These are phyloP conservation scores for Cochlearius cochlearius DNA, from an alignment of 2,113 vertebrate species.

Conservation along the genomic window DNA sequence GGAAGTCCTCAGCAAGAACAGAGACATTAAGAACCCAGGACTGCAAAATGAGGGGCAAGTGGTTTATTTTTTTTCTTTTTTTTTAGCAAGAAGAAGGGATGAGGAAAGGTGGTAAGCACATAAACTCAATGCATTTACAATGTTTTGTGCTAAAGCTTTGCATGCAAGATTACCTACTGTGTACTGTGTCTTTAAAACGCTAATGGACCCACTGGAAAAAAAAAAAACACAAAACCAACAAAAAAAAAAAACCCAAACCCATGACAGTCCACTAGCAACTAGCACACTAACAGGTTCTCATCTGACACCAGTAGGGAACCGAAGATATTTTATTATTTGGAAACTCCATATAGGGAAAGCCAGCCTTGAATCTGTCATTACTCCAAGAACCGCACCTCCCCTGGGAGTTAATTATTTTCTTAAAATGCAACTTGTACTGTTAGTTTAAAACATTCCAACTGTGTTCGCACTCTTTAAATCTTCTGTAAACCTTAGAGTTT, in stretches of 20 bases:
- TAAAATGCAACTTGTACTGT: conserved; percentile 84
- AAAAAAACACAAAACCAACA: not conserved
- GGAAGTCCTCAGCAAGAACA: not conserved
- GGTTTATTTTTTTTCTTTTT: not conserved
- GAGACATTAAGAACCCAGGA: not conserved
- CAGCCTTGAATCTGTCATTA: conserved; percentile 84
- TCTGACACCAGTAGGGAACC: conserved; percentile 86
- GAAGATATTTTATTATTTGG: conserved; percentile 90
- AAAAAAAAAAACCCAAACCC: not conserved
- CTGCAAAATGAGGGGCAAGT: not conserved
- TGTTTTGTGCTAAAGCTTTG: not conserved
- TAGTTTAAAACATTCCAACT: conserved; percentile 91
- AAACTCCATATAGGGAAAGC: conserved; percentile 84
- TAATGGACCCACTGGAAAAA: conserved; percentile 65
- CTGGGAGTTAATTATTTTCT: conserved; percentile 91
- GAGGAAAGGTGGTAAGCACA: not conserved
- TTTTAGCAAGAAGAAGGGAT: not conserved
- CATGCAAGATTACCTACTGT: not conserved
- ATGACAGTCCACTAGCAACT: conserved; percentile 80
- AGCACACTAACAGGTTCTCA: conserved; percentile 88
- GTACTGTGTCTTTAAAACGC: conserved; percentile 73
- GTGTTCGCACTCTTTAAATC: conserved; percentile 94
- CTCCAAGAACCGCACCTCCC: conserved; percentile 83
- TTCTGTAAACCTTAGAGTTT: conserved; percentile 81
- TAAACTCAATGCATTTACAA: not conserved